Conservation (phyloP, 2,797 vertebrate genomes). For the Danio albolineatus region DNA sequence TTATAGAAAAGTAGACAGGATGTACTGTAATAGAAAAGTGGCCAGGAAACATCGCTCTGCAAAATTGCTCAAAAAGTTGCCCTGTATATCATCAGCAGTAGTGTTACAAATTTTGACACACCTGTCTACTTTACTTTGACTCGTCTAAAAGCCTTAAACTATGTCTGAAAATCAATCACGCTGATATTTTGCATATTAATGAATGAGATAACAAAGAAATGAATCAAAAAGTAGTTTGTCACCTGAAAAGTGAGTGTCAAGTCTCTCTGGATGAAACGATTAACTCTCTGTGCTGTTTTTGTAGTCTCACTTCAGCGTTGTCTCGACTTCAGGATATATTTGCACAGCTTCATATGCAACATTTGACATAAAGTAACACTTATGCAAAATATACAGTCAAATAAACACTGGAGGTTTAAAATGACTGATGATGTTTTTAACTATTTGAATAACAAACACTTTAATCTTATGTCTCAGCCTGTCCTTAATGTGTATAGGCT, state of each 20-base stretch:
- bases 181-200: not conserved
- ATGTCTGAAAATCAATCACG: not conserved
- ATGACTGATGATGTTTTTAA: not conserved
- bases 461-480: too few relatives aligned
- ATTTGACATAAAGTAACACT: constrained; percentile 1
- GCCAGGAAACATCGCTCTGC: too few relatives aligned
- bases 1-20: too few relatives aligned
- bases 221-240: not conserved
- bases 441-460: not conserved
- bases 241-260: not conserved
- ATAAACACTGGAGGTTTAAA: not conserved
- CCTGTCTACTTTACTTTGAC: not conserved
- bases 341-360: constrained; percentile 7
- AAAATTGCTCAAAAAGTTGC: too few relatives aligned
- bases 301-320: not conserved
- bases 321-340: not conserved
- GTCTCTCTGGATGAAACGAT: not conserved
- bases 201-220: not conserved
- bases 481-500: too few relatives aligned
- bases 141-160: not conserved
- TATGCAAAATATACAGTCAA: not conserved
- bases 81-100: too few relatives aligned
- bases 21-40: too few relatives aligned
- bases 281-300: not conserved
- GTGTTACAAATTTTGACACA: too few relatives aligned